Percentiles rank a stretch among this genome's conserved stretches.
phyloP scores from a whole-genome alignment of 1,140 invertebrate species.

The Eumeta japonica region DNA sequence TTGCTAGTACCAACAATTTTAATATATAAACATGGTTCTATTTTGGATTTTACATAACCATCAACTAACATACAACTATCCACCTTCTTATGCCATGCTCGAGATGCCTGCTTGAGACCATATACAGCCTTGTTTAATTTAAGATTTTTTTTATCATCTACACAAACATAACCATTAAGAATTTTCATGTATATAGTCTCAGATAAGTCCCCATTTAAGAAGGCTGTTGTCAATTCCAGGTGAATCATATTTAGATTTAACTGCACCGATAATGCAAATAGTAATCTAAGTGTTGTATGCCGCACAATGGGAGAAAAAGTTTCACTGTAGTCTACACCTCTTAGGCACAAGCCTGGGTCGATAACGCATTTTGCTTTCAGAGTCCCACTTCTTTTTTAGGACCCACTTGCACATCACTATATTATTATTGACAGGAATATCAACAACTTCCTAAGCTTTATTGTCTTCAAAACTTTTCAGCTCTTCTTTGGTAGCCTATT shows the following conservation, averaged over 20 bases:
- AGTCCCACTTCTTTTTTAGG: constrained; percentile 14
- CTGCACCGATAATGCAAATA: constrained; percentile 9
- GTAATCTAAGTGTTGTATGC: constrained; percentile 10
- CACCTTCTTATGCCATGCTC: constrained; percentile 29
- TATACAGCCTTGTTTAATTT: constrained; percentile 36
- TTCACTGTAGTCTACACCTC: constrained; percentile 15
- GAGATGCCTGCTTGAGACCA: constrained; percentile 36
- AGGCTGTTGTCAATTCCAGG: constrained; percentile 34
- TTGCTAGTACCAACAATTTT: constrained; percentile 19
- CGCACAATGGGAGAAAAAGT: constrained; percentile 16
- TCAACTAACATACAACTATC: constrained; percentile 13
- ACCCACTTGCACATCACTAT: constrained; percentile 19
- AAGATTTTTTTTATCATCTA: constrained; percentile 11
- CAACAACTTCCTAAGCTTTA: constrained; percentile 12
- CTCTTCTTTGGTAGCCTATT: constrained; percentile 12
- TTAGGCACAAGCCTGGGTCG: constrained; percentile 14
- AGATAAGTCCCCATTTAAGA: constrained; percentile 36
- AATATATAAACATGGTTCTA: constrained; percentile 29
- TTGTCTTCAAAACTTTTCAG: constrained; percentile 18
- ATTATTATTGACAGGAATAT: constrained; percentile 5
- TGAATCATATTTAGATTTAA: constrained; percentile 10
- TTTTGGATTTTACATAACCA: constrained; percentile 25
- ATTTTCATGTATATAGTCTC: constrained; percentile 19
- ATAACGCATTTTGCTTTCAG: constrained; percentile 11
- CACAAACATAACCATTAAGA: constrained; percentile 19